Base-by-base conservation (phyloP, 2,888 invertebrate genomes). In the Tribolium freemani region DNA sequence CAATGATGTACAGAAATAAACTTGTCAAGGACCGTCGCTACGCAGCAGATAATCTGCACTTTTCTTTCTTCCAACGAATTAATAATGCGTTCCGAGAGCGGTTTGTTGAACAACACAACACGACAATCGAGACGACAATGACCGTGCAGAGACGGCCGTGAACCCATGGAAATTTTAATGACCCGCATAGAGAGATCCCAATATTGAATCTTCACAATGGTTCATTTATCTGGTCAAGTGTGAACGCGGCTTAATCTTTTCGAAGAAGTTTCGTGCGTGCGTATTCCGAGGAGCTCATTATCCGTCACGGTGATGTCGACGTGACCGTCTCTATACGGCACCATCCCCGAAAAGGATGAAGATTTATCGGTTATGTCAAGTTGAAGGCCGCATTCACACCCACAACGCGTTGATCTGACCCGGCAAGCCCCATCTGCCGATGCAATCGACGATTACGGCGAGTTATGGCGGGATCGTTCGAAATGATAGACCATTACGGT, bases 111-210 rank as follows among this genome's bases (percentile, higher is more conserved):
- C 45, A 50, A 16, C 16, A 16, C 16, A 16, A 16, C 44, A 10
- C 10, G 9, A 56, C 56, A 66, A 66, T 66, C 54, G 45, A 70
- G 57, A 67, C 64, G 69, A 72, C 72, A 72, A 72, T 72, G 72
- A 72, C 72, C 72, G 72, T 69, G 64, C 20, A 13, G 54, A 53
- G 30, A 30, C 56, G 72, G 56, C 72, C 72, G 30, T 72, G 72
- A 72, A 72, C 72, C 48, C 64, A 53, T 57, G 63, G 51, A 63
- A 70, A 61, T 69, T 68, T 72, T 72, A 72, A 72, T 72, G 72
- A 72, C 72, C 72, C 72, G 72, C 72, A 72, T 72, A 66, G 45
- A 26, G 26, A 53, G 57, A 54, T 67, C 67, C 67, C 48, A 67
- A 63, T 56, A 57, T 57, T 53, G 67, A 54, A 58, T 51, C 71